phyloP scores from a whole-genome alignment of 2,888 invertebrate species.

The Synergus umbraculus region DNA sequence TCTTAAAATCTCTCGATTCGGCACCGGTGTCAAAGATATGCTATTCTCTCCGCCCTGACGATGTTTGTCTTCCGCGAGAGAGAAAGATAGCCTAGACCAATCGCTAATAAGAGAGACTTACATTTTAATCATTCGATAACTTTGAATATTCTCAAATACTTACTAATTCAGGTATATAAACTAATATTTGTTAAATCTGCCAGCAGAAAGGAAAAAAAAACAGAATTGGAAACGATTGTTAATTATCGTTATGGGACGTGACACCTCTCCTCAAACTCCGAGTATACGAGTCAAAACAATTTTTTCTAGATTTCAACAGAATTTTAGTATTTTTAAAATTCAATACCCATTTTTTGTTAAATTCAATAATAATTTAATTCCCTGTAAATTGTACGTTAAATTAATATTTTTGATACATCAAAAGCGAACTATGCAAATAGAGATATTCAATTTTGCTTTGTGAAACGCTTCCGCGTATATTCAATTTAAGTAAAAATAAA shows the following conservation, averaged over 20 bases:
- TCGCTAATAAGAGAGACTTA: background rate
- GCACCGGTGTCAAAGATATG: background rate
- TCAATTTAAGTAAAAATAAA: background rate
- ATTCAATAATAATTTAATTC: background rate
- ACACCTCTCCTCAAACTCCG: background rate
- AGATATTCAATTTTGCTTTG: background rate
- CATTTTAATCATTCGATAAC: background rate
- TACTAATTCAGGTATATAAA: background rate
- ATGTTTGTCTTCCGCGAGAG: constrained; percentile 23
- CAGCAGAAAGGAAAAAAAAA: too few relatives aligned
- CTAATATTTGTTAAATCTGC: background rate
- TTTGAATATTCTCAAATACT: background rate
- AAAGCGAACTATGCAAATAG: background rate
- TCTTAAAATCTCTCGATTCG: constrained; percentile 21
- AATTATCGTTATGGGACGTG: background rate
- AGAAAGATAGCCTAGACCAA: constrained; percentile 7
- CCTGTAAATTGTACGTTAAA: background rate
- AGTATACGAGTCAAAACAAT: background rate
- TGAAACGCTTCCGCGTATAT: background rate
- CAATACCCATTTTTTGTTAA: background rate
- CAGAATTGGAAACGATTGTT: too few relatives aligned
- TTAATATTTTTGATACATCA: background rate
- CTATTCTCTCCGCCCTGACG: background rate
- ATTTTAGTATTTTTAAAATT: too few relatives aligned
- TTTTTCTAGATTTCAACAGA: too few relatives aligned